Evolutionary conservation across 2,888 invertebrate genomes (phyloP).

Genomic region (Stegophylla sp.): DNA sequence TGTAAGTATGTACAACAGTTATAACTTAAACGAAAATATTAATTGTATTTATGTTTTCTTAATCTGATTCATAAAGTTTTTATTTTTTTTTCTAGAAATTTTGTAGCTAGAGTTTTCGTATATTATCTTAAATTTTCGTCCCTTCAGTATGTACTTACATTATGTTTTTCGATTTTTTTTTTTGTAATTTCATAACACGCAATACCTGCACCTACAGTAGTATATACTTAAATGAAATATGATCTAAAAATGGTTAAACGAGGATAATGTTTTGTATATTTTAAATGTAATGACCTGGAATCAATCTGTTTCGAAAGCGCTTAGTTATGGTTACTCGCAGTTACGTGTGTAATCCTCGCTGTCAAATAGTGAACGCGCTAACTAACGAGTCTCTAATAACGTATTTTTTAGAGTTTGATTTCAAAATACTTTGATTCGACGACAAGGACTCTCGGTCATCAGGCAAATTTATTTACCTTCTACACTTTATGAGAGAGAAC

Average conservation of each 20-base stretch:
- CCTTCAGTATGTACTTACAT: too few species aligned
- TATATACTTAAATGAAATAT: slow-evolving; percentile 32
- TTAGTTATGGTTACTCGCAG: not conserved
- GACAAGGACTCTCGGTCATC: not conserved
- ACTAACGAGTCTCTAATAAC: not conserved
- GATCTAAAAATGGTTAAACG: not conserved
- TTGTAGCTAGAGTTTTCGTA: too few species aligned
- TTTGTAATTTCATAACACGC: not conserved
- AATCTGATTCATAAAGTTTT: too few species aligned
- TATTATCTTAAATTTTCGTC: too few species aligned
- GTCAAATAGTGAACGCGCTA: slow-evolving; percentile 12
- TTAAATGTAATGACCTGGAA: slow-evolving; percentile 1
- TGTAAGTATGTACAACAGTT: not conserved
- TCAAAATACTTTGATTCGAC: not conserved
- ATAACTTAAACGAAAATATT: not conserved
- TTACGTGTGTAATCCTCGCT: slow-evolving; percentile 19
- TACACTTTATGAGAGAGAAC: too few species aligned
- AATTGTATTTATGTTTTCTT: not conserved
- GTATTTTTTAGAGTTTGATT: not conserved
- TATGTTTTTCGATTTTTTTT: not conserved
- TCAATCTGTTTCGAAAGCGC: slow-evolving; percentile 34
- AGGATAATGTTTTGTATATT: slow-evolving; percentile 4
- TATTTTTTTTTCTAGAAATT: too few species aligned
- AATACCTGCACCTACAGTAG: slow-evolving; percentile 1
- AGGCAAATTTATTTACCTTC: not conserved